Base-by-base conservation (phyloP, 2,113 vertebrate species). In the Neotoma lepida region DNA sequence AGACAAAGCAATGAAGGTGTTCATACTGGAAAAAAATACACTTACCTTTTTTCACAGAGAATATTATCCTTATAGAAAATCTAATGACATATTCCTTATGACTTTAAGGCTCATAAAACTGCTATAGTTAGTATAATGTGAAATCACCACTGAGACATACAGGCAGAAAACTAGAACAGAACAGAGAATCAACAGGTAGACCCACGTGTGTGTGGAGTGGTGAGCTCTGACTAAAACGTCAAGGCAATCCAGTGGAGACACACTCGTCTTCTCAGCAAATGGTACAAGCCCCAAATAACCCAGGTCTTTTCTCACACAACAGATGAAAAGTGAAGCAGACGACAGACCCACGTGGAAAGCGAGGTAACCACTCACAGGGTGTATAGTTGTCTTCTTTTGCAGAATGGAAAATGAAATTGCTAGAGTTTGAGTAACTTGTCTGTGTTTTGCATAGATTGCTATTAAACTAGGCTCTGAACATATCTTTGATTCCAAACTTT, bases 401-500 rank as follows among this genome's bases (percentile, higher is more conserved):
- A 82, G 35, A 88, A 86, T 6, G 35, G 68, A 80, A 81, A 94
- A 63, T 54, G 64, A 93, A 71, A 58, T 46, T 44, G 49, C 90
- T 17, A 39, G 61, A 85, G 61, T 73, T 54, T 93, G 63, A 74
- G 54, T 66, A 71, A 76, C 24, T 82, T 77, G 35, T 20, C 39
- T 5, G 0, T 28, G 3, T 30, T 90, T 66, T 64, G 77, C 30
- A 28, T 77, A 20, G 35, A 61, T 86, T 94, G 4, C 66, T 24
- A 12, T 44, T 64, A 70, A 89, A 56, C 46, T 30, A n/a, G 20
- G 10, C 14, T 91, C 8, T 70, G 28, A 92, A 13, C 1, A 17
- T 92, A 10, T 51, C 39, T 85, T 13, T 85, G 63, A 39, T 73
- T 89, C 58, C 20, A 92, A 84, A 35, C 12, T 73, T 0, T 90